These are phyloP conservation scores for Riparia riparia DNA, from an alignment of 2,113 vertebrate genomes.

Conservation along the genomic window DNA sequence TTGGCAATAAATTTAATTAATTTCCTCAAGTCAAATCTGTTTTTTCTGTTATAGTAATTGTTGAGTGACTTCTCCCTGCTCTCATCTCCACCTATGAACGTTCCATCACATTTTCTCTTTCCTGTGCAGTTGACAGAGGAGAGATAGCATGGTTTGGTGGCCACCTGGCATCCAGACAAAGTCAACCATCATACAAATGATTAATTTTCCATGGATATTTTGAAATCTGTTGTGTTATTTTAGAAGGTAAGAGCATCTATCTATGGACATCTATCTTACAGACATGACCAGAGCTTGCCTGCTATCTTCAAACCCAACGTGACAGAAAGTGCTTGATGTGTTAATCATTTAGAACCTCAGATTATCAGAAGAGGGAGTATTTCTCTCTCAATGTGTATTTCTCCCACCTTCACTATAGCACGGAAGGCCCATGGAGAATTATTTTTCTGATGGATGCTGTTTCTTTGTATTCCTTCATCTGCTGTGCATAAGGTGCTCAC, in stretches of 20 bases:
- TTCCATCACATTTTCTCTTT: neutral
- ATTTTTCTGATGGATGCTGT: neutral
- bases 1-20: neutral
- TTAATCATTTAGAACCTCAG: neutral
- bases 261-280: neutral
- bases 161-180: neutral
- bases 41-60: neutral
- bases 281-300: neutral
- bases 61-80: neutral
- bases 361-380: neutral
- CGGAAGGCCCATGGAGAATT: neutral
- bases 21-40: neutral
- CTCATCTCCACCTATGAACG: neutral
- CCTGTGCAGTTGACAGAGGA: neutral
- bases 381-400: neutral
- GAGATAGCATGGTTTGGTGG: neutral
- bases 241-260: neutral
- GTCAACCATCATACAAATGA: neutral
- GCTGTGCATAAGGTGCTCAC: rapidly evolving
- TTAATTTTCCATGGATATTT: neutral
- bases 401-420: neutral
- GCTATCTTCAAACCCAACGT: neutral
- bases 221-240: neutral
- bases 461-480: neutral
- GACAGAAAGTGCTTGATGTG: neutral